Conservation (phyloP, 2,797 vertebrate genomes). For the Coilia nasus region DNA sequence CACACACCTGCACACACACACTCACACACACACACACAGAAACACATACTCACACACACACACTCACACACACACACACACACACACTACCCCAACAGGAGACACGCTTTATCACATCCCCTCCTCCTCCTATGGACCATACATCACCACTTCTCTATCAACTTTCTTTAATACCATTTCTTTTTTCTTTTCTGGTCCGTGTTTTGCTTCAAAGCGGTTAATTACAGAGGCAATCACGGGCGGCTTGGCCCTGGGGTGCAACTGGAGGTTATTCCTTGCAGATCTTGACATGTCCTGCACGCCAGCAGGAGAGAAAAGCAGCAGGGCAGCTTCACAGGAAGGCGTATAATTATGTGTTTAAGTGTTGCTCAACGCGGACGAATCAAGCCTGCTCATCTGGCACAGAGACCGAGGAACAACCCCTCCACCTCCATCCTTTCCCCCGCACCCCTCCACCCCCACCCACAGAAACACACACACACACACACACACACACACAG, state of each 20-base stretch:
- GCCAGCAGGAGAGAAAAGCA: slow-evolving; percentile 50
- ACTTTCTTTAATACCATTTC: background rate
- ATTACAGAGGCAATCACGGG: slow-evolving; percentile 66
- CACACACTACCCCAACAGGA: background rate
- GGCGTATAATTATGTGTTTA: slow-evolving; percentile 38
- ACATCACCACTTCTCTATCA: background rate
- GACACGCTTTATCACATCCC: background rate
- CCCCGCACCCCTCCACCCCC: background rate
- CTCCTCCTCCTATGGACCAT: background rate
- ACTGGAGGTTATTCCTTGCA: slow-evolving; percentile 62
- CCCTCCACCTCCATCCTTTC: background rate
- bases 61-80: too few species aligned
- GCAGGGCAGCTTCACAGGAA: slow-evolving; percentile 32
- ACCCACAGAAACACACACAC: background rate
- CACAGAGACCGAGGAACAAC: background rate
- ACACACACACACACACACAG: background rate
- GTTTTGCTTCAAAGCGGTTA: slow-evolving; percentile 69
- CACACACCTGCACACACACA: too few species aligned
- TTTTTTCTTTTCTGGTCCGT: slow-evolving; percentile 25
- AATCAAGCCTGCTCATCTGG: slow-evolving; percentile 24
- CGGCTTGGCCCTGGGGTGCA: slow-evolving; percentile 63
- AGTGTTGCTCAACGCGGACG: slow-evolving; percentile 38
- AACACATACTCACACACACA: too few species aligned
- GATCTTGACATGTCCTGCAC: slow-evolving; percentile 69
- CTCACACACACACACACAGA: too few species aligned